These are phyloP conservation scores for Sinohyriopsis cumingii DNA, from an alignment of 2,888 invertebrate species.

Conservation along the genomic window DNA sequence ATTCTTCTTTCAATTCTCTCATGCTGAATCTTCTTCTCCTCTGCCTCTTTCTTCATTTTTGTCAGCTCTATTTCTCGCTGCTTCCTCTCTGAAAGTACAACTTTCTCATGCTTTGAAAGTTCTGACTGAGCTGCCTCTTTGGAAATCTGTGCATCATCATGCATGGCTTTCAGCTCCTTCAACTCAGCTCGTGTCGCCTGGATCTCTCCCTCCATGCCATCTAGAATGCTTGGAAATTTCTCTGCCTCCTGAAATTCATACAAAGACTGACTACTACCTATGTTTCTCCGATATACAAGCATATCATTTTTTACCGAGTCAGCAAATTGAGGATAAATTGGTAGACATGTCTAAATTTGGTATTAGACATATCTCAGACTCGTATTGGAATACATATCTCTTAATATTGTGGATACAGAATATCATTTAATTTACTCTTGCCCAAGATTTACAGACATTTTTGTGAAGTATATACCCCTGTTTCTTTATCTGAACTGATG, in stretches of 20 bases:
- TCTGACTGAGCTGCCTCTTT: slow-evolving; percentile 67
- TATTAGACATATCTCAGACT: too few relatives aligned
- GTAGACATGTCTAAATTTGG: background rate
- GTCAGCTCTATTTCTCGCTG: slow-evolving; percentile 70
- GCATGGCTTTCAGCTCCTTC: slow-evolving; percentile 67
- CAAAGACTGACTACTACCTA: background rate
- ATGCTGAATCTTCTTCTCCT: slow-evolving; percentile 71
- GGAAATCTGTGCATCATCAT: slow-evolving; percentile 68
- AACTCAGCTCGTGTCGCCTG: slow-evolving; percentile 59
- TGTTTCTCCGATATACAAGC: background rate
- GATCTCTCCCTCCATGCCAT: slow-evolving; percentile 69
- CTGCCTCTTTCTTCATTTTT: slow-evolving; percentile 71
- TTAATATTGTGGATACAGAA: too few relatives aligned
- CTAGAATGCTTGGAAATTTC: slow-evolving; percentile 66
- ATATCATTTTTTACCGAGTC: background rate
- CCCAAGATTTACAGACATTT: too few relatives aligned
- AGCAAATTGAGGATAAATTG: background rate
- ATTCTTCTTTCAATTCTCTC: slow-evolving; percentile 70
- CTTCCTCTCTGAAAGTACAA: slow-evolving; percentile 66
- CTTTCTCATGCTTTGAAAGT: slow-evolving; percentile 66
- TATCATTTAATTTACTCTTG: too few relatives aligned
- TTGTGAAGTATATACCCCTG: too few relatives aligned
- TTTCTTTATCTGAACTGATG: too few relatives aligned
- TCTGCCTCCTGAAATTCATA: slow-evolving; percentile 61
- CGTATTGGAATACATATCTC: too few relatives aligned